Conservation (phyloP, 2,888 invertebrate genomes). For the Cephus pulcher region DNA sequence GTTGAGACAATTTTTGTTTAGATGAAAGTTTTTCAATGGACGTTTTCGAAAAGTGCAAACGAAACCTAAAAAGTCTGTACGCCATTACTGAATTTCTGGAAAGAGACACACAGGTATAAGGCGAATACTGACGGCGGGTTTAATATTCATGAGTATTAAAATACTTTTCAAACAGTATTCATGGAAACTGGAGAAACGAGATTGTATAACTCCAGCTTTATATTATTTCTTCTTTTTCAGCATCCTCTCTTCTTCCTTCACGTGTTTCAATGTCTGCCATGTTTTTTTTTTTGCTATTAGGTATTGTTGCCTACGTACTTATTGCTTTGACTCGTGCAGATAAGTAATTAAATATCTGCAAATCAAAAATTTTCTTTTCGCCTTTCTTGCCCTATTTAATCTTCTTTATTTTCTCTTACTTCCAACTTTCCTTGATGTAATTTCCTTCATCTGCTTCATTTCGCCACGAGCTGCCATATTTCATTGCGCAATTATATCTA, state of each 20-base stretch:
- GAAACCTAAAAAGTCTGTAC: background rate
- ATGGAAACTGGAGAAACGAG: slow-evolving; percentile 4
- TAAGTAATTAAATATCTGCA: background rate
- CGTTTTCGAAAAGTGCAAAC: background rate
- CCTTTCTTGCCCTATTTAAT: background rate
- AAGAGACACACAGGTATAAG: background rate
- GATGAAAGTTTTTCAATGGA: background rate
- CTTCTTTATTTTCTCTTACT: background rate
- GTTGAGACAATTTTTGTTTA: background rate
- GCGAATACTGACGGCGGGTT: background rate
- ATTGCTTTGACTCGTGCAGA: background rate
- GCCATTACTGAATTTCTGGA: background rate
- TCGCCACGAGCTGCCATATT: background rate
- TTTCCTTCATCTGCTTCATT: background rate
- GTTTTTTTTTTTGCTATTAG: background rate
- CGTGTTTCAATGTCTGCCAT: background rate
- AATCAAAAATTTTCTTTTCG: background rate
- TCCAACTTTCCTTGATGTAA: background rate
- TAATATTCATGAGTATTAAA: slow-evolving; percentile 8
- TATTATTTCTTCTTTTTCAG: background rate
- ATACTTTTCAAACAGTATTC: background rate
- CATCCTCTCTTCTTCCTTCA: background rate
- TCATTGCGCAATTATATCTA: background rate
- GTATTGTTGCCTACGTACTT: background rate
- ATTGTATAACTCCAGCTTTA: slow-evolving; percentile 20